Base-by-base conservation (phyloP, 1,140 invertebrate genomes). In the Gerris buenoi region DNA sequence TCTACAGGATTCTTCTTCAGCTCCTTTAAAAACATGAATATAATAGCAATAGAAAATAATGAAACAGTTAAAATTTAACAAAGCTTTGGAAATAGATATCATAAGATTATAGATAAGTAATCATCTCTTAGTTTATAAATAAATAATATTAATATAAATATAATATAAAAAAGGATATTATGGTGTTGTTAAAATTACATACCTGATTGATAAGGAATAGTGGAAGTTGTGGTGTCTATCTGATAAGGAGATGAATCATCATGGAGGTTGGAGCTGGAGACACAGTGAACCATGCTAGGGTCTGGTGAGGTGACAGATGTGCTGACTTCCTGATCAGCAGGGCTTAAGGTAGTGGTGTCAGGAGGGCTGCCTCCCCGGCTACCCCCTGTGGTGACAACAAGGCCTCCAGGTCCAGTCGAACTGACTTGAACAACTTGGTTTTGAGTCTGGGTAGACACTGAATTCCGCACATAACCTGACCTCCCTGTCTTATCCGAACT, bases 291-390 rank as follows among this genome's bases (percentile, higher is more conserved):
- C 87, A 89, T 89, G 1, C 72, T 70, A 14, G 68, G 67, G 57
- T 73, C 70, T 33, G 67, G 67, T 15, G 72, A 70, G 18, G 73
- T 72, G 15, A 70, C 73, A 71, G 65, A 73, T 25, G 63, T 75
- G 67, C 60, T 72, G 64, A 64, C 70, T 70, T 63, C 69, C 66
- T 76, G 81, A 71, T 79, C 83, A 58, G 81, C 78, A 22, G 88
- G 88, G 77, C 88, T 90, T 70, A 87, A 85, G 0, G 88, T 91
- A 0, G 88, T 91, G 0, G 88, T 91, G 72, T 90, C 88, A 0
- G 88, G 88, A 2, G 88, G 87, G 66, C 80, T 77, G 14, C 79
- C 77, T 67, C 72, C 72, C 78, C 66, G 72, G 80, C 73, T 81
- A 80, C 75, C 78, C 82, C 70, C 78, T 26, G 78, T 80, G 25